These are phyloP conservation scores for Heterochromis multidens DNA, from an alignment of 2,113 vertebrate genomes.

Conservation along the genomic window DNA sequence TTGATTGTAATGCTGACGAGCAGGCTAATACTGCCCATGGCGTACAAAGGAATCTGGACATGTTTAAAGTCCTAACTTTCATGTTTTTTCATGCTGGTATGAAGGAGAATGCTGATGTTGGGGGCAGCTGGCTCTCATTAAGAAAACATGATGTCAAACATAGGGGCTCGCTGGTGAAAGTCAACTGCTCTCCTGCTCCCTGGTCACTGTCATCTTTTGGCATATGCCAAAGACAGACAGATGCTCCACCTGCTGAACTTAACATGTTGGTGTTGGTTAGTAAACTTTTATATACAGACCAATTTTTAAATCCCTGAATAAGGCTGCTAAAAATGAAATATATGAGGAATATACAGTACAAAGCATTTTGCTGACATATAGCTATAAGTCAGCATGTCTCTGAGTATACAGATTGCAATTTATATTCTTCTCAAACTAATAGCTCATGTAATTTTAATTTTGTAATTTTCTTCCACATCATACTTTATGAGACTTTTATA, in stretches of 20 bases:
- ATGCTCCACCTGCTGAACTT: neutral
- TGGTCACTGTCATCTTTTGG: neutral
- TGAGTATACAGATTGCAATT: neutral
- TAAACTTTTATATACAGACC: neutral
- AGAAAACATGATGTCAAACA: constrained; percentile 70
- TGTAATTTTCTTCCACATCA: neutral
- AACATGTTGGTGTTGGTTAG: neutral
- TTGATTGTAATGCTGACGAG: constrained; percentile 71
- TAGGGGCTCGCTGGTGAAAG: constrained; percentile 55
- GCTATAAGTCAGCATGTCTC: neutral
- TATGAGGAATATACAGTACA: neutral
- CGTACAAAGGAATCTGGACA: constrained; percentile 65
- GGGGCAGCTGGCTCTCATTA: constrained; percentile 72
- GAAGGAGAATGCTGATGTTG: constrained; percentile 64
- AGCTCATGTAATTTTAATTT: neutral
- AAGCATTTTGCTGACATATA: neutral
- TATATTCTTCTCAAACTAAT: neutral
- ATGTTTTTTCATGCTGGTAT: constrained; percentile 59
- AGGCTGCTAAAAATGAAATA: neutral
- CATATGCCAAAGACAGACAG: neutral
- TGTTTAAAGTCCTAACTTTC: constrained; percentile 73
- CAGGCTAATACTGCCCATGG: constrained; percentile 61
- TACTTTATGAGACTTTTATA: neutral
- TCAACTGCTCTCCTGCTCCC: constrained; percentile 30
- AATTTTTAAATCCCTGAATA: neutral